These are phyloP conservation scores for Macrosoma leucophasiata DNA, from an alignment of 2,888 invertebrate genomes.

Conservation along the genomic window DNA sequence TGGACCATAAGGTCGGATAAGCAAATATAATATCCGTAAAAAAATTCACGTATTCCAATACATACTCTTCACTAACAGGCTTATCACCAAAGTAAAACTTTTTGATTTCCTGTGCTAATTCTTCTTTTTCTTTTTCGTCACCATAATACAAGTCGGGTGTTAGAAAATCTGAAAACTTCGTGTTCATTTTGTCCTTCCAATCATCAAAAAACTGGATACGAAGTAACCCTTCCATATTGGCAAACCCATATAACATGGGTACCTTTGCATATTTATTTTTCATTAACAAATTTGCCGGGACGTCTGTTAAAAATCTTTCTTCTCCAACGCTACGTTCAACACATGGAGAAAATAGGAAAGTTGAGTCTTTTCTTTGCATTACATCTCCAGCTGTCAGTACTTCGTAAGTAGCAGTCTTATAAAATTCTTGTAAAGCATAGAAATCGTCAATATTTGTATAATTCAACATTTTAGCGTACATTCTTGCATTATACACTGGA, in stretches of 20 bases:
- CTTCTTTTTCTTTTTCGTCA: slow-evolving; percentile 26
- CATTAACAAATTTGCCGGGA: slow-evolving; percentile 35
- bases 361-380: slow-evolving; percentile 22
- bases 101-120: slow-evolving; percentile 30
- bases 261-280: slow-evolving; percentile 28
- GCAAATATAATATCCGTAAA: slow-evolving; percentile 45
- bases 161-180: slow-evolving; percentile 44
- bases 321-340: slow-evolving; percentile 26
- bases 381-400: slow-evolving; percentile 25
- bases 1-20: slow-evolving; percentile 32
- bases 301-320: slow-evolving; percentile 33
- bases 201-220: slow-evolving; percentile 29
- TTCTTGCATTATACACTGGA: slow-evolving; percentile 38
- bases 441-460: slow-evolving; percentile 33
- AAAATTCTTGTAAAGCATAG: slow-evolving; percentile 37
- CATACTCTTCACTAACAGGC: slow-evolving; percentile 22
- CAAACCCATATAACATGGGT: slow-evolving; percentile 37
- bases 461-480: slow-evolving; percentile 23
- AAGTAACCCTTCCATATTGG: slow-evolving; percentile 35
- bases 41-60: slow-evolving; percentile 30
- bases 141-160: slow-evolving; percentile 37
- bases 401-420: slow-evolving; percentile 32
- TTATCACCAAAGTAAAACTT: slow-evolving; percentile 41
- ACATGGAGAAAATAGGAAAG: slow-evolving; percentile 28
- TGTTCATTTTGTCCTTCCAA: slow-evolving; percentile 38